Evolutionary conservation across 2,888 invertebrate genomes (phyloP), one percentile per base, ranked within the genome.

Genomic region (Pelosia muscerda): DNA sequence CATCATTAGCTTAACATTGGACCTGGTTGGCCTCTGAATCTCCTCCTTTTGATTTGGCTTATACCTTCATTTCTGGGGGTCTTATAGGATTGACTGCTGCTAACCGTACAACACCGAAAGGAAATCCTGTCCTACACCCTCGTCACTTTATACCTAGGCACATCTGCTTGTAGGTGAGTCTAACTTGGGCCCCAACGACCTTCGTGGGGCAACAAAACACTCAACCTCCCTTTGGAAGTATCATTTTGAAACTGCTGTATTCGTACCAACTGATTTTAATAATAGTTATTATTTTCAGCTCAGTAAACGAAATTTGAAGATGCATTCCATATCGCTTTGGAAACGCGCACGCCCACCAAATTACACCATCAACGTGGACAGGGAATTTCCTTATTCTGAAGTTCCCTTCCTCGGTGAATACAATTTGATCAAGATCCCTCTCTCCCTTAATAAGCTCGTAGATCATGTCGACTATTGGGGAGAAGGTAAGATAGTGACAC

Each of bases 391-490:
- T 1, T 89, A 89, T 67, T 88, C 89, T 0, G 89, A 89, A 69
- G 78, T 84, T 11, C 89, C 89, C 2, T 86, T 77, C 72, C 73
- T 89, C 15, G 88, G 88, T 9, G 76, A 86, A 34, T 88, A 88
- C 66, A 71, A 85, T 42, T 68, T 89, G 25, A 69, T 84, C 0
- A 84, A 83, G 72, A 69, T 89, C 49, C 89, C 89, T 10, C 13
- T 9, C 2, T 57, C 72, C 0, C 38, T 53, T 0, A 67, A 74
- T 0, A 38, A 72, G 3, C 62, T 86, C 5, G 68, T 88, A 5
- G 82, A 87, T 4, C 84, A 84, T 59, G 83, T 89, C 0, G 88
- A 89, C 73, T 89, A 89, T 55, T 89, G 89, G 89, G 88, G 89
- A 4, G 88, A 89, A 66, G 89, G 89, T 0, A 81, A 76, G 63